These are phyloP conservation scores for Eospalax fontanierii DNA, from an alignment of 2,797 vertebrate species.

Conservation along the genomic window DNA sequence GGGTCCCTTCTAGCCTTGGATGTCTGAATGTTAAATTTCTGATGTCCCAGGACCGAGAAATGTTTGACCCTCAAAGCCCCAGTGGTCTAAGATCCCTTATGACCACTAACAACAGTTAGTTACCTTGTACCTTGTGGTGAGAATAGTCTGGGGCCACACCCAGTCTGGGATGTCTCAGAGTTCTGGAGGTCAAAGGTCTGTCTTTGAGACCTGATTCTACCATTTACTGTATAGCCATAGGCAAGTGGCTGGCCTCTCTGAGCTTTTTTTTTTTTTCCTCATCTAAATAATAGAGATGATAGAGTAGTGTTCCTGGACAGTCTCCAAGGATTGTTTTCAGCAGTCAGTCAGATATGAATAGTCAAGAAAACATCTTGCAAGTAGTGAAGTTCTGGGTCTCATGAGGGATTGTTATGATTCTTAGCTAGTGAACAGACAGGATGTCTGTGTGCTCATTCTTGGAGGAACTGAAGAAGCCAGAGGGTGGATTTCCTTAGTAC, in stretches of 20 bases:
- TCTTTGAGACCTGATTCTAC: constrained; percentile 4
- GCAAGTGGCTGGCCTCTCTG: constrained; percentile 32
- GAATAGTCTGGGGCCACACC: background rate
- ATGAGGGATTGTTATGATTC: constrained; percentile 12
- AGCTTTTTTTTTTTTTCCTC: background rate
- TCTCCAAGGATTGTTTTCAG: constrained; percentile 28
- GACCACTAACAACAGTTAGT: background rate
- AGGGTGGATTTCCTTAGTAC: constrained; percentile 23
- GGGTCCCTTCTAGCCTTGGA: background rate
- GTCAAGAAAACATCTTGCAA: constrained; percentile 56
- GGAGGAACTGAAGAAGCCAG: constrained; percentile 44
- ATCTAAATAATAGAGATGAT: background rate
- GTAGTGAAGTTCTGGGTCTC: constrained; percentile 9
- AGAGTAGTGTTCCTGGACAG: background rate
- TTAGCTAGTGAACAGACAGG: constrained; percentile 26
- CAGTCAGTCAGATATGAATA: constrained; percentile 8
- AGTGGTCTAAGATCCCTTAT: constrained; percentile 18
- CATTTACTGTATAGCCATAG: constrained; percentile 3
- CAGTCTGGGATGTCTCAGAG: constrained; percentile 10
- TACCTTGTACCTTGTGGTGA: background rate
- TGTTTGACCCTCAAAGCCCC: background rate
- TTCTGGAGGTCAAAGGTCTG: constrained; percentile 9
- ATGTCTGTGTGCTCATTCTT: constrained; percentile 56
- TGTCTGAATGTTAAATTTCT: constrained; percentile 16
- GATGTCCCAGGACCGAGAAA: background rate